Evolutionary conservation across 2,113 vertebrate genomes (phyloP).

Genomic region (Diglossa brunneiventris): DNA sequence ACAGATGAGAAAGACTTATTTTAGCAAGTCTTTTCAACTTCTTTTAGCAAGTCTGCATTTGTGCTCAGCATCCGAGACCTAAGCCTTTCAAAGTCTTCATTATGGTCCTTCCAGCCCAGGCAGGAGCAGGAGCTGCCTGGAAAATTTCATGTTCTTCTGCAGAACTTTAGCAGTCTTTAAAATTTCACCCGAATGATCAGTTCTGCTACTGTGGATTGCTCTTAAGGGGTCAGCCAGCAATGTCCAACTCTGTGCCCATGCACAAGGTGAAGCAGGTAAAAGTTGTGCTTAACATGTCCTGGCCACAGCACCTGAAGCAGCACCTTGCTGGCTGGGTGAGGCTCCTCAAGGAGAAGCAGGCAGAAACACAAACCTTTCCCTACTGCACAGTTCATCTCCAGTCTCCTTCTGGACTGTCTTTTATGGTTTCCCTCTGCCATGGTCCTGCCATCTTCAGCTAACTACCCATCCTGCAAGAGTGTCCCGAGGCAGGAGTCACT

Average conservation of each 20-base stretch:
- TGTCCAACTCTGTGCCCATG: fast-evolving
- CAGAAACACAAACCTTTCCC: neutral
- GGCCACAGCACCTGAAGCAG: fast-evolving
- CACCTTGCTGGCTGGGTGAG: neutral
- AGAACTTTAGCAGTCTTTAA: neutral
- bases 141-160: neutral
- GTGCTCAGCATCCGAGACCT: neutral
- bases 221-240: neutral
- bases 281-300: neutral
- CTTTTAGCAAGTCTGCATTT: neutral
- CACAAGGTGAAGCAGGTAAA: neutral
- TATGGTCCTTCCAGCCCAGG: neutral
- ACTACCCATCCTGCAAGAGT: fast-evolving
- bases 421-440: neutral
- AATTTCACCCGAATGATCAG: neutral
- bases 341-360: neutral
- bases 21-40: neutral
- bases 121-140: neutral
- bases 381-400: neutral
- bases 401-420: fast-evolving
- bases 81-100: neutral
- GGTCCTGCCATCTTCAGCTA: neutral
- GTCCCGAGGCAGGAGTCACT: fast-evolving
- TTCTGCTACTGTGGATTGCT: neutral
- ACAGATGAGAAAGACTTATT: neutral